Conservation (phyloP, 2,113 vertebrate species). For the Eptatretus burgeri region DNA sequence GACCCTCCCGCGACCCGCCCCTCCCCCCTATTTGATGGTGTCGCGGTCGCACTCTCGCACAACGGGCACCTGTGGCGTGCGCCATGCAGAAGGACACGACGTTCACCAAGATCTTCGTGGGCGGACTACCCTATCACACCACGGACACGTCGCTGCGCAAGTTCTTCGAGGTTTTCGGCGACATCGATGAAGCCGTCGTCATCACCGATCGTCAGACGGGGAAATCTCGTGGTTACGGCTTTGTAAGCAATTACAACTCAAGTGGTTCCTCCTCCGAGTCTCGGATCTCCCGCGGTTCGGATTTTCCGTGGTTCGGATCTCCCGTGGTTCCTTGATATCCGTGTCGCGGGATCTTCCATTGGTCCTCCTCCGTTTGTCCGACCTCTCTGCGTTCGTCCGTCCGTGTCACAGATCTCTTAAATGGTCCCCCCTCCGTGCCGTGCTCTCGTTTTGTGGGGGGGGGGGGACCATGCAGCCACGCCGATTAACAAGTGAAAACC, state of each 20-base stretch:
- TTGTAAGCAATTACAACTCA: constrained; percentile 34
- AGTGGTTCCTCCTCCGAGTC: neutral
- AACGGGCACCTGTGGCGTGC: constrained; percentile 28
- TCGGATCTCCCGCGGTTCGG: neutral
- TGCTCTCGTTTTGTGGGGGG: too few relatives aligned
- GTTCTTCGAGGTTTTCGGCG: constrained; percentile 91
- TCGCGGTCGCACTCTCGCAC: too few relatives aligned
- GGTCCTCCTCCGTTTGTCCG: too few relatives aligned
- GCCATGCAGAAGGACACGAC: constrained; percentile 94
- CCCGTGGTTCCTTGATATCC: too few relatives aligned
- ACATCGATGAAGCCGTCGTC: constrained; percentile 89
- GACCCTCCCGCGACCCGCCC: too few relatives aligned
- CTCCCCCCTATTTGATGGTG: too few relatives aligned
- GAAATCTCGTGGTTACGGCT: constrained; percentile 81
- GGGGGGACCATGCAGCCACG: too few relatives aligned
- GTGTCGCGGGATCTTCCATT: too few relatives aligned
- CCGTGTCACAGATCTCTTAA: too few relatives aligned
- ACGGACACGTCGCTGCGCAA: constrained; percentile 89
- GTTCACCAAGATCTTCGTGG: constrained; percentile 93
- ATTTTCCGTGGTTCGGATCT: neutral
- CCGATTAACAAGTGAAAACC: too few relatives aligned
- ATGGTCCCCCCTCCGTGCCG: too few relatives aligned
- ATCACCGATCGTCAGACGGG: constrained; percentile 89
- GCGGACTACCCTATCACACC: constrained; percentile 83
- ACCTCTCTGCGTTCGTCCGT: too few relatives aligned